A percentile compares a stretch with the other conserved stretches of the same genome.
Conservation (phyloP, 2,797 vertebrate genomes). For the Gila robusta region DNA sequence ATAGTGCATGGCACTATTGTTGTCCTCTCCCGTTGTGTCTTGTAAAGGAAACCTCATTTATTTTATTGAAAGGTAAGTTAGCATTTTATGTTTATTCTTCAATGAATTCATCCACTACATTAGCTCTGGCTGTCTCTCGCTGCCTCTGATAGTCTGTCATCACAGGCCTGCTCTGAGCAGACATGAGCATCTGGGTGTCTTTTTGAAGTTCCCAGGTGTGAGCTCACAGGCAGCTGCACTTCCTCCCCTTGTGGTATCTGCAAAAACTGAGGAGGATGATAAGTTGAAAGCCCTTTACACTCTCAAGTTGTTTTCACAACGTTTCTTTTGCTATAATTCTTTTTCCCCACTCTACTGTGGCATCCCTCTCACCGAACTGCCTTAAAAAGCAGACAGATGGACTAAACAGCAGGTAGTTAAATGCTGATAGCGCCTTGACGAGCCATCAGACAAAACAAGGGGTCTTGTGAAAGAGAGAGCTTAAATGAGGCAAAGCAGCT, state of each 20-base stretch:
- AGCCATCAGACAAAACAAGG: conserved; percentile 69
- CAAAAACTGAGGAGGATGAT: conserved; percentile 71
- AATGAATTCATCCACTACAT: conserved; percentile 8
- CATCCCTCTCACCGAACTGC: conserved; percentile 27
- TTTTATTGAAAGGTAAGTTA: background rate
- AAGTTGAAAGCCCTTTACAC: conserved; percentile 72
- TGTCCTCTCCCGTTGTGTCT: background rate
- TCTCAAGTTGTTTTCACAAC: conserved; percentile 48
- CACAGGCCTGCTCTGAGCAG: conserved; percentile 23
- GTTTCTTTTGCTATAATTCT: conserved; percentile 21
- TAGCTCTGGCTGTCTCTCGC: conserved; percentile 15
- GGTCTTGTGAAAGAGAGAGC: conserved; percentile 63
- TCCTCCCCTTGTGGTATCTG: conserved; percentile 63
- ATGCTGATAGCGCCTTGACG: conserved; percentile 60
- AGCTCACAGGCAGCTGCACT: conserved; percentile 72
- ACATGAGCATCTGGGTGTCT: conserved; percentile 76
- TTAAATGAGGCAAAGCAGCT: conserved; percentile 61
- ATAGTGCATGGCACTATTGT: background rate
- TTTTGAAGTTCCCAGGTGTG: conserved; percentile 78
- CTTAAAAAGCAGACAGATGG: conserved; percentile 68
- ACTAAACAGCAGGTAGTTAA: conserved; percentile 72
- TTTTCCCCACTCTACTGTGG: background rate
- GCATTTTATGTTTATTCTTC: background rate
- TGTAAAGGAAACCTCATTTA: background rate
- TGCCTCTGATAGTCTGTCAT: conserved; percentile 56